A percentile compares a stretch with the other conserved stretches of the same genome.
These are phyloP conservation scores for Ceuthmochares aereus DNA, from an alignment of 2,113 vertebrate species.

Conservation along the genomic window DNA sequence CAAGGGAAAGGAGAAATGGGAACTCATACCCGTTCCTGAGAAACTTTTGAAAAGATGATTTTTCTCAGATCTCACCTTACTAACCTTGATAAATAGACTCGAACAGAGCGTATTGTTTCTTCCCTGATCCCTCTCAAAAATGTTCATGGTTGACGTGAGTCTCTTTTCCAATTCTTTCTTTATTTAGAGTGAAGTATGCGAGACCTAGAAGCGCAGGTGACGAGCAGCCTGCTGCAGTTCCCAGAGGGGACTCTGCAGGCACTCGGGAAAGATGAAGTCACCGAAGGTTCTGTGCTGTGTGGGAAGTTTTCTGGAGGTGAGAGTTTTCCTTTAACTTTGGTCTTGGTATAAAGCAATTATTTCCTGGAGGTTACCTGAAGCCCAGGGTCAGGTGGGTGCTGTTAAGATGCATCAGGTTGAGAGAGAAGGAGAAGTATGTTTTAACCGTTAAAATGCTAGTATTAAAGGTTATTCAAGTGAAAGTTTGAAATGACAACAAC, in stretches of 20 bases:
- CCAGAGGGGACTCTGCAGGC: conserved; percentile 89
- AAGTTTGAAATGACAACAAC: background rate
- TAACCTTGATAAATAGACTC: background rate
- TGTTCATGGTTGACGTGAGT: background rate
- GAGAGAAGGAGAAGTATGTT: background rate
- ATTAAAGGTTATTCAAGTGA: background rate
- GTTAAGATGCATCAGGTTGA: background rate
- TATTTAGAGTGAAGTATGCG: conserved; percentile 85
- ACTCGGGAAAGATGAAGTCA: conserved; percentile 89
- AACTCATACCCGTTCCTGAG: background rate
- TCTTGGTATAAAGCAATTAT: background rate
- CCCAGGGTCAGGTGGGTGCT: background rate
- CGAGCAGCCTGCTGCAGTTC: conserved; percentile 91
- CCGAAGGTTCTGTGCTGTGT: conserved; percentile 83
- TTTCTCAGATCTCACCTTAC: background rate
- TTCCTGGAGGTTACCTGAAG: background rate
- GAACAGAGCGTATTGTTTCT: rapidly evolving
- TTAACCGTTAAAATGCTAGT: background rate
- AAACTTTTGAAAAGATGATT: background rate
- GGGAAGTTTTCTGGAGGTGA: conserved; percentile 90
- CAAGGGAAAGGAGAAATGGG: background rate
- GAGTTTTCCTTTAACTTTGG: background rate
- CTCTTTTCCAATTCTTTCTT: background rate
- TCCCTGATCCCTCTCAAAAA: background rate
- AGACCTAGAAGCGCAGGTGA: conserved; percentile 89